Evolutionary conservation across 2,888 invertebrate genomes (phyloP).

Genomic region (Apodemia mormo): DNA sequence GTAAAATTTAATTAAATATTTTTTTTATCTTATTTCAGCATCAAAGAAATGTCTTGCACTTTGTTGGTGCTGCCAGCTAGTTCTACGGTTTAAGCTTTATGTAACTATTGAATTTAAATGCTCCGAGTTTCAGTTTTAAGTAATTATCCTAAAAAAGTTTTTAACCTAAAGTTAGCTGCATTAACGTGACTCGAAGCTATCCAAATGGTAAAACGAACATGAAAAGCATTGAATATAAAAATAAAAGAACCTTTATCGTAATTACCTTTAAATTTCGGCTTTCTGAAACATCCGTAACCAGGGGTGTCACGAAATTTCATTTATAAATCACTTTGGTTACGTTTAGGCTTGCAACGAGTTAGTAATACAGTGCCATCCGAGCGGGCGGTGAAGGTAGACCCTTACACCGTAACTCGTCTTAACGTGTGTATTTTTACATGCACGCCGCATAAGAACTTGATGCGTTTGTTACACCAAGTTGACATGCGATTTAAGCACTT

Average conservation of each 20-base stretch:
- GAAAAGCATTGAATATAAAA: slow-evolving; percentile 8
- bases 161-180: not conserved
- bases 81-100: too few species aligned
- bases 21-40: too few species aligned
- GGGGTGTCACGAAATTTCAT: slow-evolving; percentile 61
- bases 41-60: too few species aligned
- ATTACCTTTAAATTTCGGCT: slow-evolving; percentile 16
- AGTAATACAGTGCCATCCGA: slow-evolving; percentile 20
- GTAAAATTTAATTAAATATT: too few species aligned
- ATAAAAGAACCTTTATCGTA: slow-evolving; percentile 10
- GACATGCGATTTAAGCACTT: slow-evolving; percentile 33
- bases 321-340: slow-evolving; percentile 67
- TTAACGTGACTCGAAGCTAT: not conserved
- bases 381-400: slow-evolving; percentile 21
- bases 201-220: slow-evolving; percentile 3
- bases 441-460: slow-evolving; percentile 36
- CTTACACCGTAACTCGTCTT: slow-evolving; percentile 34
- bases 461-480: slow-evolving; percentile 29
- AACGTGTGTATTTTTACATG: slow-evolving; percentile 45
- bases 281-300: slow-evolving; percentile 15
- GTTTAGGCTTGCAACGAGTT: slow-evolving; percentile 28
- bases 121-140: not conserved
- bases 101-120: too few species aligned
- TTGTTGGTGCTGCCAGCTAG: too few species aligned
- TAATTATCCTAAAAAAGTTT: not conserved